These are phyloP conservation scores for Drosophila pseudoananassae DNA, from an alignment of 1,140 invertebrate species.

Conservation along the genomic window DNA sequence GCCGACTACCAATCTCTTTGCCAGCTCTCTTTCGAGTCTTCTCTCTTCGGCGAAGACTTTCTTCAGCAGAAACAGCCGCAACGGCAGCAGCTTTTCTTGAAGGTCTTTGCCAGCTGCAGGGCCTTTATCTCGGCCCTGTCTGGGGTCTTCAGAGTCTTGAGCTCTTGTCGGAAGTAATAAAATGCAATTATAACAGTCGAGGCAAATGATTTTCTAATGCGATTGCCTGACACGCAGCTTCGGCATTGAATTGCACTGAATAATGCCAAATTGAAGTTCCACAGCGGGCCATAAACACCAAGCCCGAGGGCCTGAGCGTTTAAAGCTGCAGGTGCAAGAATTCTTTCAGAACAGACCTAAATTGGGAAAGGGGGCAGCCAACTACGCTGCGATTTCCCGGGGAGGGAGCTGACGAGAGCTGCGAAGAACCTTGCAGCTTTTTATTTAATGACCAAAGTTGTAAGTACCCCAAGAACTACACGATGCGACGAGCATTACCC, in stretches of 20 bases:
- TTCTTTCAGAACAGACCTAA: constrained; percentile 2
- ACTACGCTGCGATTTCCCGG: background rate
- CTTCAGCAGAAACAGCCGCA: constrained; percentile 35
- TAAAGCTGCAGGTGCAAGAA: constrained; percentile 47
- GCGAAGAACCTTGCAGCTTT: constrained; percentile 46
- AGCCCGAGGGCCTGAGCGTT: constrained; percentile 2
- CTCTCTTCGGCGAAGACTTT: constrained; percentile 68
- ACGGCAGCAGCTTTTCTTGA: constrained; percentile 42
- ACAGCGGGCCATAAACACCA: constrained; percentile 19
- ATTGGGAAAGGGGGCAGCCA: background rate
- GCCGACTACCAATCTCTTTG: constrained; percentile 12
- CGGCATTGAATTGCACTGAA: constrained; percentile 48
- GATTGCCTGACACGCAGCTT: constrained; percentile 47
- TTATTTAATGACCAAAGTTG: constrained; percentile 57
- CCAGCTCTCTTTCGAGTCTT: constrained; percentile 12
- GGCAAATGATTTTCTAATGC: constrained; percentile 65
- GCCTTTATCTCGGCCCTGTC: constrained; percentile 4
- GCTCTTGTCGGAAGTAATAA: constrained; percentile 57
- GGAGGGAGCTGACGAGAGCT: background rate
- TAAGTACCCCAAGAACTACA: constrained; percentile 26
- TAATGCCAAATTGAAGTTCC: constrained; percentile 52
- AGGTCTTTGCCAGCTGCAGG: constrained; percentile 38
- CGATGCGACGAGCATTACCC: constrained; percentile 48
- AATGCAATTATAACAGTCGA: constrained; percentile 53
- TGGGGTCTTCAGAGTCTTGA: constrained; percentile 8